Evolutionary conservation across 2,113 vertebrate genomes (phyloP).

Genomic region (Rattus norvegicus): DNA sequence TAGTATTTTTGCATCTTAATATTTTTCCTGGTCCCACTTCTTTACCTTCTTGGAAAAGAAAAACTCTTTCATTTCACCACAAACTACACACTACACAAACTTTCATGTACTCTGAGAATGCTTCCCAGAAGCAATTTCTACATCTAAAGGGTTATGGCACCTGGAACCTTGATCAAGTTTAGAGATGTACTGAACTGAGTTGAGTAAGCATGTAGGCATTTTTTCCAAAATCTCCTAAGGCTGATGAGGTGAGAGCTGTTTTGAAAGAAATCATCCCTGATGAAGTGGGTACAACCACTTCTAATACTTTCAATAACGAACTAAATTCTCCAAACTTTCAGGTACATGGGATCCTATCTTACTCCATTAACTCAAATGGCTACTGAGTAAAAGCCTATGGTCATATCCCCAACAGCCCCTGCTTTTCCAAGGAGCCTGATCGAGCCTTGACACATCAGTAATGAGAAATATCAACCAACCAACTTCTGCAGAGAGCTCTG

Average conservation of each 20-base stretch:
- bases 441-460: background rate
- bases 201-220: background rate
- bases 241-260: background rate
- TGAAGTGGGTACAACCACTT: background rate
- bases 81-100: conserved; percentile 27
- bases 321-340: background rate
- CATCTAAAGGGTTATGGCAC: background rate
- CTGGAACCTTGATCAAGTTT: background rate
- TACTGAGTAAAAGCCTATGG: conserved; percentile 12
- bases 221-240: background rate
- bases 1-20: background rate
- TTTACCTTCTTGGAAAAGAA: background rate
- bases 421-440: background rate
- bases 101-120: background rate
- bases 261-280: background rate
- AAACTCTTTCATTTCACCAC: background rate
- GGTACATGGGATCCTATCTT: background rate
- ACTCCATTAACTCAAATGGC: background rate
- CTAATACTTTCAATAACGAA: background rate
- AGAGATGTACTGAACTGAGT: background rate
- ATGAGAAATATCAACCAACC: background rate
- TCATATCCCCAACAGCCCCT: background rate
- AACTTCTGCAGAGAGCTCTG: background rate
- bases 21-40: background rate
- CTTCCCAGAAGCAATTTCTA: conserved; percentile 11